These are phyloP conservation scores for Corynorhinus townsendii DNA, from an alignment of 2,113 vertebrate species.

Conservation along the genomic window DNA sequence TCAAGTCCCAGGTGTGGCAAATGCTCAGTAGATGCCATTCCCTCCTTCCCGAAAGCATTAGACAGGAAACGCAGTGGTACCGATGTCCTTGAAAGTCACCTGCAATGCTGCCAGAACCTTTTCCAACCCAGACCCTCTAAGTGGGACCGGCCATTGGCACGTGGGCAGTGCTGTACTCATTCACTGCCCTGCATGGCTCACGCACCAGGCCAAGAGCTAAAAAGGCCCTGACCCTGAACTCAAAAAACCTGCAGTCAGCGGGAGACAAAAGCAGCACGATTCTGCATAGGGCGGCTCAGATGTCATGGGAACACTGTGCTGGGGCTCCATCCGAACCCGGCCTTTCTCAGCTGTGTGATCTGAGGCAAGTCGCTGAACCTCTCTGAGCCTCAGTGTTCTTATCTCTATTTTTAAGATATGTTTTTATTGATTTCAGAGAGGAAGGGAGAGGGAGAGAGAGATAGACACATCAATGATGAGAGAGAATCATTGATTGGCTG, in stretches of 20 bases:
- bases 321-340: neutral
- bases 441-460: too few relatives aligned
- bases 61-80: neutral
- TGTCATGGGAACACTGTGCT: too few relatives aligned
- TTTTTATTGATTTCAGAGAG: too few relatives aligned
- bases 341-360: neutral
- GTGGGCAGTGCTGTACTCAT: neutral
- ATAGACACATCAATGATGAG: too few relatives aligned
- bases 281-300: neutral
- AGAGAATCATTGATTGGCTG: too few relatives aligned
- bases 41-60: neutral
- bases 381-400: neutral
- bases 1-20: neutral
- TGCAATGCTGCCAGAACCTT: neutral
- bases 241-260: neutral
- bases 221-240: neutral
- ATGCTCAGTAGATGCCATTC: neutral
- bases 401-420: neutral
- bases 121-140: neutral
- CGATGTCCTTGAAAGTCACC: neutral
- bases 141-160: neutral
- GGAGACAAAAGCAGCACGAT: neutral
- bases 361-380: neutral
- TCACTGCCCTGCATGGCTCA: neutral
- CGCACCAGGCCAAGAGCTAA: neutral